Conservation (phyloP, 2,888 invertebrate genomes). For the Coelopa pilipes region DNA sequence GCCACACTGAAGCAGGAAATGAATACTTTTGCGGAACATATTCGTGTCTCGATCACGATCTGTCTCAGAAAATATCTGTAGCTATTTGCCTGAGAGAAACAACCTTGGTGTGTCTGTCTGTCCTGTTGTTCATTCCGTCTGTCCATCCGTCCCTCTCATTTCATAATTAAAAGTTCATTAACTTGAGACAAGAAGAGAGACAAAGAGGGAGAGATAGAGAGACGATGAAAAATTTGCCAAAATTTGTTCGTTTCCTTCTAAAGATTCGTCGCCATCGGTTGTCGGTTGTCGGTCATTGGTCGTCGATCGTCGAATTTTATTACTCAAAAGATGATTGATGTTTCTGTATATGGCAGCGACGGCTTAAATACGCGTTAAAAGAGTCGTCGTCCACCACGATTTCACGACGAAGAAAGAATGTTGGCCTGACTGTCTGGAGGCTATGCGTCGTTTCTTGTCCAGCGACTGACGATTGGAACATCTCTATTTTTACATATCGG, state of each 20-base stretch:
- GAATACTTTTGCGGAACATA: not conserved
- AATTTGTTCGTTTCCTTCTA: no score
- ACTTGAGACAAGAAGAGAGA: no score
- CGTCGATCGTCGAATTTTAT: constrained; percentile 7
- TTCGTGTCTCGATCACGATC: not conserved
- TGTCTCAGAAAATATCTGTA: not conserved
- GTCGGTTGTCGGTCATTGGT: no score
- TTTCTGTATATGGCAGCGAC: constrained; percentile 8
- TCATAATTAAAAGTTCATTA: constrained; percentile 38
- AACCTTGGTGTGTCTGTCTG: constrained; percentile 33
- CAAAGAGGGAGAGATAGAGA: no score
- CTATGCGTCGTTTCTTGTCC: no score
- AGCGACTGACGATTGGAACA: no score
- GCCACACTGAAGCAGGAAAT: not conserved
- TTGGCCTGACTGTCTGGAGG: no score
- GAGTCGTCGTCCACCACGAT: no score
- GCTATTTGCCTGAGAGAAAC: constrained; percentile 20
- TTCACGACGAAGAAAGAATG: no score
- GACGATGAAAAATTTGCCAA: no score
- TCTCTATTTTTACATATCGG: no score
- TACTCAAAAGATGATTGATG: constrained; percentile 26
- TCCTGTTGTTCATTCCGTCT: constrained; percentile 5
- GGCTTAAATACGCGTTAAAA: constrained; percentile 21
- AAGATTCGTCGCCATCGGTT: no score
- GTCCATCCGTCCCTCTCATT: constrained; percentile 3